These are phyloP conservation scores for Phymastichus coffea DNA, from an alignment of 1,140 invertebrate species.

Conservation along the genomic window DNA sequence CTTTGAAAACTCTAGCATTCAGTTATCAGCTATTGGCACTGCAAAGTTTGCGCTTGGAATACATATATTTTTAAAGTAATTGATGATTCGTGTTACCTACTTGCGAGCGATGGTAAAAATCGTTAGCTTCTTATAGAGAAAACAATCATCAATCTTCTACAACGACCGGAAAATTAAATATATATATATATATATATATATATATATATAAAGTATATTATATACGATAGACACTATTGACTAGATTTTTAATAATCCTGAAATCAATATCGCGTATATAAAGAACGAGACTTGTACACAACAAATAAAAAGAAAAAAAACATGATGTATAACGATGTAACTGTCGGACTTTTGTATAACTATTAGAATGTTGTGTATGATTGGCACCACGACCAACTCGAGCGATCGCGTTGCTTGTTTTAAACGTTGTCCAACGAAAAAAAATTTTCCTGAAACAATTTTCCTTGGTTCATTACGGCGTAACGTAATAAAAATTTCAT, in stretches of 20 bases:
- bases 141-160: conserved; percentile 45
- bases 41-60: background rate
- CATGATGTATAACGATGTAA: conserved; percentile 31
- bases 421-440: too few relatives aligned
- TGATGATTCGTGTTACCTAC: conserved; percentile 5
- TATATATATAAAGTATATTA: conserved; percentile 16
- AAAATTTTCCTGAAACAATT: conserved; percentile 1
- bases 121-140: background rate
- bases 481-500: conserved; percentile 7
- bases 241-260: conserved; percentile 30
- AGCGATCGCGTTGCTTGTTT: too few relatives aligned
- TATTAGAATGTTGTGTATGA: background rate
- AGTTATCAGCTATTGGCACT: background rate
- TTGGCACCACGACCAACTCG: too few relatives aligned
- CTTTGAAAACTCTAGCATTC: background rate
- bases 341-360: conserved; percentile 11
- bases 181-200: conserved; percentile 2
- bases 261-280: conserved; percentile 7
- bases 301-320: conserved; percentile 9
- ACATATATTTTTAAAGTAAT: conserved; percentile 17
- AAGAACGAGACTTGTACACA: background rate
- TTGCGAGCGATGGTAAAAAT: background rate
- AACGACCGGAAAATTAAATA: conserved; percentile 43
- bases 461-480: too few relatives aligned
- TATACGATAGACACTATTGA: conserved; percentile 29